These are phyloP conservation scores for Adelosebastes latens DNA, from an alignment of 2,797 vertebrate species.

Conservation along the genomic window DNA sequence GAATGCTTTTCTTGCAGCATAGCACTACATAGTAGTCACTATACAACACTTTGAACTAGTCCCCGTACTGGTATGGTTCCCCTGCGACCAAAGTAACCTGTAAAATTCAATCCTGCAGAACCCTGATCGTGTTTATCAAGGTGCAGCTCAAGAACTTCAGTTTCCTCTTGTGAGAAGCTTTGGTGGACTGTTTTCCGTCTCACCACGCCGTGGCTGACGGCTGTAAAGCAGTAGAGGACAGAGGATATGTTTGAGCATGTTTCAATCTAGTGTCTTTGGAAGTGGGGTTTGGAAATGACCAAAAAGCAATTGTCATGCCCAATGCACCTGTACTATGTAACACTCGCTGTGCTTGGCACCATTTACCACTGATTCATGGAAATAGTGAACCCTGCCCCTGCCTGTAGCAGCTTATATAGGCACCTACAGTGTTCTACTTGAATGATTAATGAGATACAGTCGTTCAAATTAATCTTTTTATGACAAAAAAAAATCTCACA, in stretches of 20 bases:
- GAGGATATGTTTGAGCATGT: background rate
- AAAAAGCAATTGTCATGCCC: background rate
- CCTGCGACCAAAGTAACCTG: background rate
- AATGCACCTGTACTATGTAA: background rate
- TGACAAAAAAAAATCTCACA: background rate
- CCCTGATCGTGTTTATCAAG: background rate
- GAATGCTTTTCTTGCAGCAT: background rate
- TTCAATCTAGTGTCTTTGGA: background rate
- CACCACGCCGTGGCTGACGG: background rate
- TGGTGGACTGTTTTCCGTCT: background rate
- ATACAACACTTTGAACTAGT: background rate
- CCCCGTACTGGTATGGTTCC: background rate
- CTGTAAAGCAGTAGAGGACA: background rate
- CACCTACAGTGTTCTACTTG: background rate
- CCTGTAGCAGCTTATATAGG: background rate
- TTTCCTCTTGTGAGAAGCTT: background rate
- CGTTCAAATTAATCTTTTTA: background rate
- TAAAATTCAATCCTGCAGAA: background rate
- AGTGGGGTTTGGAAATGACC: background rate
- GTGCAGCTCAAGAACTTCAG: background rate
- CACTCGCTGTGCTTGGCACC: background rate
- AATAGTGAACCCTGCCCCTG: background rate
- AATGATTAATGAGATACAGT: background rate
- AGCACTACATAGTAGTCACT: background rate
- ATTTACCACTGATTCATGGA: background rate